Evolutionary conservation across 2,797 vertebrate species (phyloP).

Genomic region (Iguana delicatissima): DNA sequence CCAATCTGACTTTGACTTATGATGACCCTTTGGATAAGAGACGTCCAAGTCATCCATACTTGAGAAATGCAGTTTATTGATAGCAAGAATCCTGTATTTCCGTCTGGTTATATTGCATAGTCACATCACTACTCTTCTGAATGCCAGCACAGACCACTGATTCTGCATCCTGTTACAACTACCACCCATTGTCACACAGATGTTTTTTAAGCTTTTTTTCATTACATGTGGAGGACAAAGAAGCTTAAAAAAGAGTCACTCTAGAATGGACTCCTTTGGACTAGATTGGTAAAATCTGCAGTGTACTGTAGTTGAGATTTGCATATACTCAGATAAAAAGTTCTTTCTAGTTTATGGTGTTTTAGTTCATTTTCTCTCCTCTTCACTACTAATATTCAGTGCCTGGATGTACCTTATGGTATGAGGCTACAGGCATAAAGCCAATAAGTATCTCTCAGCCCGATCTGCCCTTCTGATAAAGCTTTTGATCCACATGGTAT

Average conservation of each 20-base stretch:
- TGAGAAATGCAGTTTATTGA: no score
- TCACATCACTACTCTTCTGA: neutral
- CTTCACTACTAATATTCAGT: neutral
- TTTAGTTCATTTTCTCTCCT: neutral
- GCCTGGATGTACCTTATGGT: neutral
- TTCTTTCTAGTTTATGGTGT: neutral
- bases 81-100: constrained; percentile 9
- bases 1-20: no score
- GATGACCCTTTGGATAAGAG: constrained; percentile 22
- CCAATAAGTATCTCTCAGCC: neutral
- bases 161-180: neutral
- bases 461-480: neutral
- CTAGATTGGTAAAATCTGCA: neutral
- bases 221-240: neutral
- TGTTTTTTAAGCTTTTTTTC: neutral
- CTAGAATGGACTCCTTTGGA: neutral
- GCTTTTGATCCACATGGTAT: neutral
- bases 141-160: neutral
- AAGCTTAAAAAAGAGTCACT: neutral
- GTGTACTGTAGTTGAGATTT: neutral
- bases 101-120: no score
- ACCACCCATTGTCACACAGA: no score
- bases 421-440: neutral
- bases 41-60: no score
- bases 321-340: neutral